Evolutionary conservation across 2,797 vertebrate species (phyloP).

Genomic region (Acipenser ruthenus): DNA sequence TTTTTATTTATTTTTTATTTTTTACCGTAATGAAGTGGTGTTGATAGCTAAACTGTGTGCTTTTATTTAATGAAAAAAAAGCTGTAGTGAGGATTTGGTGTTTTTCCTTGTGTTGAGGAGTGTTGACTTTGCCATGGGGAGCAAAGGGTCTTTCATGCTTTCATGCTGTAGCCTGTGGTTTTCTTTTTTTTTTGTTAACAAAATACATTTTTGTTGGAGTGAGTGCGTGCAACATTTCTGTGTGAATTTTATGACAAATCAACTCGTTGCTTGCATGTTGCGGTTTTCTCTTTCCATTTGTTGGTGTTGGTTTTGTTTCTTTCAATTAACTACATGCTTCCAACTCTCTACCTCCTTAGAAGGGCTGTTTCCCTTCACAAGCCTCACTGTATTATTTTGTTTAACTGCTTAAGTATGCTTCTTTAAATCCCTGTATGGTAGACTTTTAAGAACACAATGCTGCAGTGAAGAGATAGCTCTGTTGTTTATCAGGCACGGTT

Average conservation of each 20-base stretch:
- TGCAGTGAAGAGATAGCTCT: conserved; percentile 16
- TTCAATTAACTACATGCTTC: conserved; percentile 43
- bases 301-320: conserved; percentile 29
- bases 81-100: conserved; percentile 69
- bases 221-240: conserved; percentile 66
- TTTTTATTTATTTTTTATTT: conserved; percentile 18
- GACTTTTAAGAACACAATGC: conserved; percentile 17
- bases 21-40: conserved; percentile 97
- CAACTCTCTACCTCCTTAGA: conserved; percentile 33
- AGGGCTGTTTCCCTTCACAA: conserved; percentile 5
- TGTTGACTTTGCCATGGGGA: conserved; percentile 68
- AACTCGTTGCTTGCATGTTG: conserved; percentile 60
- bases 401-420: conserved; percentile 5
- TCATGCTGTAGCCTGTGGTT: conserved; percentile 77
- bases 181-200: conserved; percentile 33
- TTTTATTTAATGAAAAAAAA: conserved; percentile 78
- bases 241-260: conserved; percentile 56
- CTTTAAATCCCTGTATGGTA: conserved; percentile 26
- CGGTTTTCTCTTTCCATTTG: conserved; percentile 35
- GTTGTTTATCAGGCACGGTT: conserved; percentile 28
- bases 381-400: background rate
- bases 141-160: conserved; percentile 71
- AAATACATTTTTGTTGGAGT: conserved; percentile 44
- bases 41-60: conserved; percentile 98
- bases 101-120: conserved; percentile 66